These are phyloP conservation scores for Loris lydekkerianus DNA, from an alignment of 2,797 vertebrate species.

Conservation along the genomic window DNA sequence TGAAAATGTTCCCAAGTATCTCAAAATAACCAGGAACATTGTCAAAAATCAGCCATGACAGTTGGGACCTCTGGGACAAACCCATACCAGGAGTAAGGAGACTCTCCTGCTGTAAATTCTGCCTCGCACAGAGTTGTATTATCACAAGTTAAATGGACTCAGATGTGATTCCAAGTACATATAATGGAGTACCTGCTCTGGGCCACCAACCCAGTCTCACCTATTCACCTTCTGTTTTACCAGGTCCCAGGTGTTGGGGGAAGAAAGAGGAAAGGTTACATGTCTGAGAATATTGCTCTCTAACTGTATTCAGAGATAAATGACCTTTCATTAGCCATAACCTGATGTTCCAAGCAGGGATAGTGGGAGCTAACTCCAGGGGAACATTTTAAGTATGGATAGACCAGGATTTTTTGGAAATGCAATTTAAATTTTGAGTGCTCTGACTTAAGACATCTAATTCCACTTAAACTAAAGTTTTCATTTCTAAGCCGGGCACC, in stretches of 20 bases:
- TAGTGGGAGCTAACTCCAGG: neutral
- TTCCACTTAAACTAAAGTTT: constrained; percentile 55
- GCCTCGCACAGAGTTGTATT: neutral
- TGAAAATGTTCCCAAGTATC: neutral
- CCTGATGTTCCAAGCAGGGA: neutral
- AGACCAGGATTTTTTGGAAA: constrained; percentile 8
- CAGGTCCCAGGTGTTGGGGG: neutral
- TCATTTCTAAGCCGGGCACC: neutral
- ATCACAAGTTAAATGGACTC: neutral
- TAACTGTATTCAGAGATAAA: constrained; percentile 36
- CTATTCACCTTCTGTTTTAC: neutral
- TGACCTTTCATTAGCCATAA: neutral
- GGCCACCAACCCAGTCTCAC: neutral
- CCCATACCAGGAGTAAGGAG: neutral
- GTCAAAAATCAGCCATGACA: neutral
- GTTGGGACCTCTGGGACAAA: neutral
- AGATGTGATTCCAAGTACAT: neutral
- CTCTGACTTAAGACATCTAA: constrained; percentile 45
- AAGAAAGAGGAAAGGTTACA: neutral
- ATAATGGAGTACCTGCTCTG: neutral
- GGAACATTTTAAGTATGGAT: neutral
- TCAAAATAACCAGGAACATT: constrained; percentile 11
- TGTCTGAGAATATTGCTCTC: neutral
- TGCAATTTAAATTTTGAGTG: neutral
- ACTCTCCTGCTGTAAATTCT: neutral